Base-by-base conservation (phyloP, 1,140 invertebrate genomes). In the Drosophila persimilis region DNA sequence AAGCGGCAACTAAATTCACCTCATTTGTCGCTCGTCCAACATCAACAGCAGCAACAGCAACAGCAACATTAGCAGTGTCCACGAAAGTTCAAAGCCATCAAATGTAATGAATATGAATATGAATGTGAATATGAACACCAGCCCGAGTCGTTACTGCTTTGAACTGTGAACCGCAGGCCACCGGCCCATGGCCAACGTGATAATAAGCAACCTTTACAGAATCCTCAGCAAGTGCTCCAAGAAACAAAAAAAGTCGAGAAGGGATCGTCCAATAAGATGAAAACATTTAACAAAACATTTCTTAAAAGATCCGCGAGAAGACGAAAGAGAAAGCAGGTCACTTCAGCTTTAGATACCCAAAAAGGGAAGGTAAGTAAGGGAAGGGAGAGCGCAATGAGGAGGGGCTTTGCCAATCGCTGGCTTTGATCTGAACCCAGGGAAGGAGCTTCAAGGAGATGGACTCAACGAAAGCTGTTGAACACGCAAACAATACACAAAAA, bases 241-340 rank as follows among this genome's bases (percentile, higher is more conserved):
- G 5, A 8, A 31, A 31, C 29, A 31, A 31, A 31, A 7, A 2
- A 6, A 24, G 7, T 7, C 9, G 9, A 35, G 31, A 9, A 35
- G 31, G 51, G 20, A 17, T 41, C 43, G 11, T 29, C 4, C 52
- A 53, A 67, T 22, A 39, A 6, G 24, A 58, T 26, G 39, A 50
- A 54, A 6, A 57, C 51, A 59, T 73, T 54, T 35, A 73, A 31
- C 39, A 55, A 81, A 74, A 80, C 35, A 11, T 69, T 69, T 69
- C 45, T 69, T 48, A n/a, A 69, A 53, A 57, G 45, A 17, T 41
- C 44, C 50, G 20, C 9, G 3, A 13, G 4, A 5, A 39, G 35
- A 39, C 11, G 11, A 69, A 90, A 90, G 85, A 90, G 89, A 90
- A 90, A 90, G 89, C 89, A 86, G 89, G 89, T 90, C 89, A 90